Base-by-base conservation (phyloP, 2,113 vertebrate genomes). In the Pteronura brasiliensis region DNA sequence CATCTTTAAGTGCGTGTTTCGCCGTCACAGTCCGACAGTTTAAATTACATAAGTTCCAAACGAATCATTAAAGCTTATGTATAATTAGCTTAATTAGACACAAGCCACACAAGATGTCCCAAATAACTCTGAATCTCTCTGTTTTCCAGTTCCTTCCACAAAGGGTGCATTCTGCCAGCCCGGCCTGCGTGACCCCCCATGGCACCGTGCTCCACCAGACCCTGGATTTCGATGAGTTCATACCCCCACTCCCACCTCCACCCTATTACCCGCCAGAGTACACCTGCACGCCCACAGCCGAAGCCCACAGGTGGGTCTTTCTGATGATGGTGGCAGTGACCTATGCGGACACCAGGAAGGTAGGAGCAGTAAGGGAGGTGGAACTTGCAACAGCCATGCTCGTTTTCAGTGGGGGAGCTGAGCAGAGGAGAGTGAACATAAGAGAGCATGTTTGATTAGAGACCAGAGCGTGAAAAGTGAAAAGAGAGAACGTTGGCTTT, bases 231-330 rank as follows among this genome's bases (percentile, higher is more conserved):
- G 99, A 99, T 27, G 99, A 99, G 98, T 99, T 99, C 95, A 99
- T 99, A 52, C 99, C 99, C 12, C 99, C 99, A 1, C 99, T 99
- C 25, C 99, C 99, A 0, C 99, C 99, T 10, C 99, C 99, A 0
- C 99, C 99, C 10, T 99, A 99, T 97, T 99, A 99, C 98, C 99
- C 99, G 0, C 99, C 99, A 0, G 99, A 99, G 82, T 99, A 99
- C 94, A 99, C 99, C 98, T 99, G 99, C 96, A 99, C 99, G 0
- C 99, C 99, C 9, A 98, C 99, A 5, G 96, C 99, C 29, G 99
- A 99, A 79, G 98, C 99, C 7, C 99, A 99, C 97, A 99, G 99
- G 99, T 99, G 82, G 97, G 91, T 91, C 17, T 18, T 27, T 27
- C 97, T 91, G 39, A 1, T 0, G 25, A 25, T 6, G 36, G 36